Conservation (phyloP, 2,888 invertebrate species). For the Chydorus sphaericus region DNA sequence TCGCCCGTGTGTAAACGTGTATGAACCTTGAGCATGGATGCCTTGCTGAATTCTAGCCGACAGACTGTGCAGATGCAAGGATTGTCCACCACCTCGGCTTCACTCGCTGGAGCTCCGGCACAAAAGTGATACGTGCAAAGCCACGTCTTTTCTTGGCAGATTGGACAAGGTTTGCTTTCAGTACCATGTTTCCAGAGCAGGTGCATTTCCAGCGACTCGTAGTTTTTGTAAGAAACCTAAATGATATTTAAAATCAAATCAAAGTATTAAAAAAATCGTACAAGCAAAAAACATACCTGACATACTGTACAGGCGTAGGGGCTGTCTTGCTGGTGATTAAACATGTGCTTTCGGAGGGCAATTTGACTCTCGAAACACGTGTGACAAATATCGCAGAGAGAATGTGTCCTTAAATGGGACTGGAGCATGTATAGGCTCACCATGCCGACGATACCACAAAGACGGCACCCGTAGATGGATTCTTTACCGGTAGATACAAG, state of each 20-base stretch:
- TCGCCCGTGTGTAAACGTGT: conserved; percentile 60
- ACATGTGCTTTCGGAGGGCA: conserved; percentile 11
- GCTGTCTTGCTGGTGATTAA: conserved; percentile 14
- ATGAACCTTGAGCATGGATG: conserved; percentile 68
- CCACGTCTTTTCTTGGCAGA: conserved; percentile 14
- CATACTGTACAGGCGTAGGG: conserved; percentile 15
- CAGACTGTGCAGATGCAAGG: conserved; percentile 13
- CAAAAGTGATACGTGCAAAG: conserved; percentile 16
- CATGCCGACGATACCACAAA: conserved; percentile 14
- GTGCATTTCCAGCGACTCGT: conserved; percentile 40
- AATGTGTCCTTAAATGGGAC: conserved; percentile 14
- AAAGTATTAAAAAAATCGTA: too few species aligned
- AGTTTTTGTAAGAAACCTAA: conserved; percentile 15
- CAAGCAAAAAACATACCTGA: too few species aligned
- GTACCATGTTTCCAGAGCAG: conserved; percentile 87
- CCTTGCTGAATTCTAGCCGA: conserved; percentile 50
- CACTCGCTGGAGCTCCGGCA: conserved; percentile 8
- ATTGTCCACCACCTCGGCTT: conserved; percentile 9
- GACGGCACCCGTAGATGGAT: conserved; percentile 12
- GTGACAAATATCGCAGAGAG: conserved; percentile 14
- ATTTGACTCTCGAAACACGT: conserved; percentile 12
- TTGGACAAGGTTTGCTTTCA: conserved; percentile 30
- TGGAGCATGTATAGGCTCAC: conserved; percentile 14
- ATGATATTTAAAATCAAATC: too few species aligned
- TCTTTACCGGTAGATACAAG: conserved; percentile 12